Evolutionary conservation across 2,888 invertebrate species (phyloP).

Genomic region (Lochmaea capreae): DNA sequence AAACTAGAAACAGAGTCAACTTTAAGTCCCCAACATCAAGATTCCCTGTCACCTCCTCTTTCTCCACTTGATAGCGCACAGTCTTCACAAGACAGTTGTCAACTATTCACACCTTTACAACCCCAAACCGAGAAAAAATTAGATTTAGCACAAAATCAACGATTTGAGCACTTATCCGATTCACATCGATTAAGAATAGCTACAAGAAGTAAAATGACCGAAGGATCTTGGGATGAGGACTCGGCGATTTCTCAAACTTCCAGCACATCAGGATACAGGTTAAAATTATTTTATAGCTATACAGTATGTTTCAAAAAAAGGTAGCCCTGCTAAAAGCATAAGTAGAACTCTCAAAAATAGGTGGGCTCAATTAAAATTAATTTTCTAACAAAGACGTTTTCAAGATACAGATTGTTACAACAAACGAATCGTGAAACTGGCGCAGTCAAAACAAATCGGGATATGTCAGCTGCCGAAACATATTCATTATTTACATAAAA

Average conservation of each 20-base stretch:
- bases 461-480: no score
- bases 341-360: no score
- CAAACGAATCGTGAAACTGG: no score
- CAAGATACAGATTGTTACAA: no score
- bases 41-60: constrained; percentile 54
- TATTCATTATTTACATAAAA: no score
- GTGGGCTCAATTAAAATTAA: no score
- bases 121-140: constrained; percentile 25
- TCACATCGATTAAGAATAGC: constrained; percentile 62
- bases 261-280: constrained; percentile 84
- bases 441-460: no score
- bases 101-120: constrained; percentile 32
- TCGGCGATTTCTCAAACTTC: constrained; percentile 81
- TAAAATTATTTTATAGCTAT: constrained; percentile 21
- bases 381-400: no score
- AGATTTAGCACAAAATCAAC: constrained; percentile 21
- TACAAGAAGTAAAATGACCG: constrained; percentile 65
- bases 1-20: constrained; percentile 64
- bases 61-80: constrained; percentile 34
- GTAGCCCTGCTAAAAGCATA: no score
- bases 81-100: constrained; percentile 48
- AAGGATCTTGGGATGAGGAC: constrained; percentile 85
- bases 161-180: constrained; percentile 48
- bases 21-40: constrained; percentile 42
- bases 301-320: not conserved